phyloP scores from a whole-genome alignment of 2,888 invertebrate species.

The Miltochrista miniata region DNA sequence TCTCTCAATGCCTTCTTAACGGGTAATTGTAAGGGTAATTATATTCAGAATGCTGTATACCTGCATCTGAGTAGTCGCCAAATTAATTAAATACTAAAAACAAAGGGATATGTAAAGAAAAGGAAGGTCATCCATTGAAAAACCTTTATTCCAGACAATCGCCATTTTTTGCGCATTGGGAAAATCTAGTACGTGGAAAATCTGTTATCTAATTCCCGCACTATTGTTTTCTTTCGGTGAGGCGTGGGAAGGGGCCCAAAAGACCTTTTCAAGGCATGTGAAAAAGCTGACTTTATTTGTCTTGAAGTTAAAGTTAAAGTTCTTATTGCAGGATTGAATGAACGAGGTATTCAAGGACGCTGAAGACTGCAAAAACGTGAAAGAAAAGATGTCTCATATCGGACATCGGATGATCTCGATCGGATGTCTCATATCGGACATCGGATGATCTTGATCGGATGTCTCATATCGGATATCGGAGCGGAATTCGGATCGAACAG shows the following conservation, averaged over 20 bases:
- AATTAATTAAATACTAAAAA: slow-evolving; percentile 21
- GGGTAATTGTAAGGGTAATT: no score
- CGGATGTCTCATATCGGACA: no score
- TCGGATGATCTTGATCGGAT: no score
- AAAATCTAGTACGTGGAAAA: slow-evolving; percentile 49
- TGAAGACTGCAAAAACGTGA: no score
- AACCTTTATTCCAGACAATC: slow-evolving; percentile 48
- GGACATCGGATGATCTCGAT: no score
- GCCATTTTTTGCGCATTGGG: slow-evolving; percentile 48
- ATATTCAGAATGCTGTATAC: no score
- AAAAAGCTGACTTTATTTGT: slow-evolving; percentile 23
- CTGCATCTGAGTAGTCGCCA: neutral
- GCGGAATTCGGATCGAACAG: no score
- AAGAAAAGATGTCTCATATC: no score
- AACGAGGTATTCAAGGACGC: no score
- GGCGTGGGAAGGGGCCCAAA: slow-evolving; percentile 46
- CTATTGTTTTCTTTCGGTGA: slow-evolving; percentile 45
- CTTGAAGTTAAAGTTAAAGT: slow-evolving; percentile 23
- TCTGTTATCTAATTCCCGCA: slow-evolving; percentile 29
- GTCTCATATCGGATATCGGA: no score
- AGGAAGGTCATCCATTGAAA: slow-evolving; percentile 44
- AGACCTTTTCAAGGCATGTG: slow-evolving; percentile 40
- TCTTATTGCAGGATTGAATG: neutral
- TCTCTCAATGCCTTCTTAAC: no score
- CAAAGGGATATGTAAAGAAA: slow-evolving; percentile 37